Evolutionary conservation across 2,113 vertebrate species (phyloP), one percentile per base, ranked within the genome.

Genomic region (Clarias macrocephalus): DNA sequence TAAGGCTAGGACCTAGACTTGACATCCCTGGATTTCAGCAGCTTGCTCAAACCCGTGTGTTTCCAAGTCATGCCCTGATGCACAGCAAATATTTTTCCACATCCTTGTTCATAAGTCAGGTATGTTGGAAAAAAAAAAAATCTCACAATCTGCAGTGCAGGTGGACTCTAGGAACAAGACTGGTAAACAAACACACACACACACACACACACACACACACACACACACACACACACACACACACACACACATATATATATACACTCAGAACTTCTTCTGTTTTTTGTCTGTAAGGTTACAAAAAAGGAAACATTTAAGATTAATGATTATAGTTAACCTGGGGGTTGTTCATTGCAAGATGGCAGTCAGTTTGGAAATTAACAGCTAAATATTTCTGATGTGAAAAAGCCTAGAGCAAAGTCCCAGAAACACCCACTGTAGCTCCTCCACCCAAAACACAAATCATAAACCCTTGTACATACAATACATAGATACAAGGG

Each of bases 401-500:
- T 79, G 72, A 83, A 88, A 88, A 48, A 59, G 60, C 86, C 86
- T 79, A 48, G 18, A 68, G 82, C 82, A 62, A 68, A 21, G 16
- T 83, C 66, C 2, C 60, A 82, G 56, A 70, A 3, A 9, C 48
- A 30, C n/a, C n/a, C 7, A 2, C 33, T 37, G 33, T 37, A 33
- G 3, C 42, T n/a, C 7, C 65, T 56, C 18, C 54, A 70, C 65
- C 82, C 15, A 66, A 83, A 66, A 13, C 80, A 63, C 80, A 37
- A 28, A 56, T 16, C 18, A 52, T 11, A 68, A 48, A 56, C 82
- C 5, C 7, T 54, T 37, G 33, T 65, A 18, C 37, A 63, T n/a
- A 9, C 52, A 82, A 65, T 63, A 52, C 28, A 83, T 70, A 66
- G 42, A 54, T 72, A 60, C 25, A 54, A 19, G 0, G 63, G 25